phyloP scores from a whole-genome alignment of 2,797 vertebrate species.

The Poecilia picta region DNA sequence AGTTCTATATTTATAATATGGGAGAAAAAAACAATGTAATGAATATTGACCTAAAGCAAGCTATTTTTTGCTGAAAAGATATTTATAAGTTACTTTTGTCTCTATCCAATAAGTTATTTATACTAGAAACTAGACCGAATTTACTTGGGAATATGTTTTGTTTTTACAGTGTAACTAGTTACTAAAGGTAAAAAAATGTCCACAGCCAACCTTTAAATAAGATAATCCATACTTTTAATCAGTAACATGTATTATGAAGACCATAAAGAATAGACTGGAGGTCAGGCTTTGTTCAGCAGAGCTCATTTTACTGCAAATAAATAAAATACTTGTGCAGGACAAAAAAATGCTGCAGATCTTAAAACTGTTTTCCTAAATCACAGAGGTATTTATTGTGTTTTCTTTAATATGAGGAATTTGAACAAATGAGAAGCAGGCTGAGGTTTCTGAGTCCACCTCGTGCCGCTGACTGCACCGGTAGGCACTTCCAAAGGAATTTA shows the following conservation, averaged over 20 bases:
- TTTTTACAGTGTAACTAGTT: not conserved
- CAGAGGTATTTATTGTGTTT: not conserved
- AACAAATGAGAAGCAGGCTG: not conserved
- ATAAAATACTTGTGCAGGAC: not conserved
- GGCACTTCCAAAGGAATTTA: constrained; percentile 54
- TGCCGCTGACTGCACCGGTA: constrained; percentile 40
- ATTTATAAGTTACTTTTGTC: too few relatives aligned
- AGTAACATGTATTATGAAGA: not conserved
- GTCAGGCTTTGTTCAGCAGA: not conserved
- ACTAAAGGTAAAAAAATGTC: not conserved
- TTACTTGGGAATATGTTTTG: too few relatives aligned
- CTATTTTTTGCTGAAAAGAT: too few relatives aligned
- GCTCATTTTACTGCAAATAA: not conserved
- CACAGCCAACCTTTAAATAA: not conserved
- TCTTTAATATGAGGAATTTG: not conserved
- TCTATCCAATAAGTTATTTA: too few relatives aligned
- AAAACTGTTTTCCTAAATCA: not conserved
- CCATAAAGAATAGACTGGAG: not conserved
- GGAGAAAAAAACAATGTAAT: too few relatives aligned
- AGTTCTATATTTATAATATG: too few relatives aligned
- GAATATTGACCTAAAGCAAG: too few relatives aligned
- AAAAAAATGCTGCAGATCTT: not conserved
- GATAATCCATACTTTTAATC: not conserved
- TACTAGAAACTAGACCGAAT: too few relatives aligned
- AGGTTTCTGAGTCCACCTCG: constrained; percentile 16